These are phyloP conservation scores for Sesamia nonagrioides DNA, from an alignment of 1,140 invertebrate genomes.

Conservation along the genomic window DNA sequence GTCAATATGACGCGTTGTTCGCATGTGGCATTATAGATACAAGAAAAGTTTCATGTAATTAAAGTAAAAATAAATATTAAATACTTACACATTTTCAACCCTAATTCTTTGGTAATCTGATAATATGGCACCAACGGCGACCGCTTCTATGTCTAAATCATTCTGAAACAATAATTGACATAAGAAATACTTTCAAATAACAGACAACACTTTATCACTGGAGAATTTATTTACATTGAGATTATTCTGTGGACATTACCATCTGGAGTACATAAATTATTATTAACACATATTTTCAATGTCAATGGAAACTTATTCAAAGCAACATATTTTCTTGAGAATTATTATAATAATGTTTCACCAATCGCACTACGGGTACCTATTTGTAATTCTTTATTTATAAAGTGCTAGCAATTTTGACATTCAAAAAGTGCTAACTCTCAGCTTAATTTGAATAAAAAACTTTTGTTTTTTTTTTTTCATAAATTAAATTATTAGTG, in stretches of 20 bases:
- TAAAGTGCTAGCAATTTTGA: too few relatives aligned
- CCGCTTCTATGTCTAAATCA: conserved; percentile 94
- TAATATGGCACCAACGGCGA: conserved; percentile 98
- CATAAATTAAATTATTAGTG: too few relatives aligned
- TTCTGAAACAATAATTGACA: conserved; percentile 88
- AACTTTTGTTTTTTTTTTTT: too few relatives aligned
- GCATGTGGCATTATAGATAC: too few relatives aligned
- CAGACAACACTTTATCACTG: conserved; percentile 9
- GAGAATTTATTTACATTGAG: conserved; percentile 16
- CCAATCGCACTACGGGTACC: too few relatives aligned
- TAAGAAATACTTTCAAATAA: not conserved
- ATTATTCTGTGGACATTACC: conserved; percentile 14
- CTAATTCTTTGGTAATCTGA: conserved; percentile 99
- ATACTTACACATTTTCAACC: conserved; percentile 98
- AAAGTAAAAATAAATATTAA: not conserved
- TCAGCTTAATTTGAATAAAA: too few relatives aligned
- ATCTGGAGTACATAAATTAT: conserved; percentile 19
- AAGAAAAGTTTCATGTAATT: too few relatives aligned
- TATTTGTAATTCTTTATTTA: too few relatives aligned
- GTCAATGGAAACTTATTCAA: conserved; percentile 54
- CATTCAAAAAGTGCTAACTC: too few relatives aligned
- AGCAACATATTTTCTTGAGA: conserved; percentile 37
- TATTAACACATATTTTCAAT: conserved; percentile 46
- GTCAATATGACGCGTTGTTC: too few relatives aligned
- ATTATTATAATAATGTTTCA: not conserved